Base-by-base conservation (phyloP, 2,113 vertebrate species). In the Astur gentilis region DNA sequence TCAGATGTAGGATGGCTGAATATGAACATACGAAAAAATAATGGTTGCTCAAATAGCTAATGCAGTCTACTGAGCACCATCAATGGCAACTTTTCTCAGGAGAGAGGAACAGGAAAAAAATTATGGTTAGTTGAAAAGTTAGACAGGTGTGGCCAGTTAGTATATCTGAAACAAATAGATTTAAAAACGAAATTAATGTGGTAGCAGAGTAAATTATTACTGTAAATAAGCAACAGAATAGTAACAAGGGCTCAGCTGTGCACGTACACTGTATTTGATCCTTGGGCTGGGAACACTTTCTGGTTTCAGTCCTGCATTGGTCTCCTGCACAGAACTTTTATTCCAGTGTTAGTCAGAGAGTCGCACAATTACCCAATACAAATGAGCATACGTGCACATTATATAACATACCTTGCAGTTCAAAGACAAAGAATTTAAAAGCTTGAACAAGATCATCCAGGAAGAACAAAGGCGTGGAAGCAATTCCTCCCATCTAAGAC, bases 181-280 rank as follows among this genome's bases (percentile, higher is more conserved):
- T 58, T 71, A 89, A 92, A 92, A 67, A 57, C 21, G 7, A 84
- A 72, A 76, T 82, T 45, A 70, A 83, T 40, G 15, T 36, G 11
- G 44, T 42, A 50, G 31, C 8, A 73, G 72, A 81, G 7, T 61
- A 49, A 77, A 80, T 69, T 34, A 34, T 25, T 61, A 49, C 34
- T 52, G n/a, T 34, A 49, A 87, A 47, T 6, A 65, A 84, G 18
- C 16, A 67, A 64, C 47, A 89, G 50, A 49, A 64, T 9, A 75
- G 22, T 45, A 71, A 84, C 0, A 1, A 89, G 9, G 13, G 21
- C 27, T 86, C 27, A 52, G 60, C 15, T 77, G 10, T 47, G 26
- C 31, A n/a, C 0, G 0, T 45, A 40, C 2, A 1, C 8, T 8
- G 4, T 14, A 31, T 70, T 84, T 82, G 22, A 57, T 79, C 57